phyloP scores from a whole-genome alignment of 2,797 vertebrate species.

The Hybognathus amarus region DNA sequence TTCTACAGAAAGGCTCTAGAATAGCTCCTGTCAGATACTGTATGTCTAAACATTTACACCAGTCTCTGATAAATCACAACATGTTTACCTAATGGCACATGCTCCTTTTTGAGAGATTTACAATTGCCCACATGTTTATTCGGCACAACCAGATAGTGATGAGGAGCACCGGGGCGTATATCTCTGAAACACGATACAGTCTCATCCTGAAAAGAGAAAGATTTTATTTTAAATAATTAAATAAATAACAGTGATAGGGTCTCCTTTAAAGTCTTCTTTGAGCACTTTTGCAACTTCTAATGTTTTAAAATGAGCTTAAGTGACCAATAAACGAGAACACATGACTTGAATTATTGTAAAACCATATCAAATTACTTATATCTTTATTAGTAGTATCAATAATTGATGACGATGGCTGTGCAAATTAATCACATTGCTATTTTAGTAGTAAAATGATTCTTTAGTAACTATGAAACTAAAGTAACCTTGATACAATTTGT shows the following conservation, averaged over 20 bases:
- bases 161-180: slow-evolving; percentile 88
- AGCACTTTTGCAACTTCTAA: background rate
- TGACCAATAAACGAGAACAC: background rate
- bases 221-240: background rate
- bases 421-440: background rate
- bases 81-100: slow-evolving; percentile 83
- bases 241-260: background rate
- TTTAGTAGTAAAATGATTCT: background rate
- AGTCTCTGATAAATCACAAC: background rate
- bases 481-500: background rate
- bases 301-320: background rate
- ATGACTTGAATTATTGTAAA: background rate
- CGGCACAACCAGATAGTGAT: slow-evolving; percentile 95
- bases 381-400: background rate
- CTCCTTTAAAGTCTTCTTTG: background rate
- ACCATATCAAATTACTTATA: background rate
- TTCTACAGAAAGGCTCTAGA: slow-evolving; percentile 8
- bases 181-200: slow-evolving; percentile 92
- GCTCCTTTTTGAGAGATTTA: slow-evolving; percentile 84
- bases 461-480: background rate
- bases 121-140: slow-evolving; percentile 91
- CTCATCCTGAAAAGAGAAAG: slow-evolving; percentile 80
- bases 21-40: background rate
- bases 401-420: background rate
- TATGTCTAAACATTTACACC: background rate